Percentiles rank a stretch among this genome's conserved stretches.
These are phyloP conservation scores for Syngnathus rostellatus DNA, from an alignment of 2,797 vertebrate genomes.

Conservation along the genomic window DNA sequence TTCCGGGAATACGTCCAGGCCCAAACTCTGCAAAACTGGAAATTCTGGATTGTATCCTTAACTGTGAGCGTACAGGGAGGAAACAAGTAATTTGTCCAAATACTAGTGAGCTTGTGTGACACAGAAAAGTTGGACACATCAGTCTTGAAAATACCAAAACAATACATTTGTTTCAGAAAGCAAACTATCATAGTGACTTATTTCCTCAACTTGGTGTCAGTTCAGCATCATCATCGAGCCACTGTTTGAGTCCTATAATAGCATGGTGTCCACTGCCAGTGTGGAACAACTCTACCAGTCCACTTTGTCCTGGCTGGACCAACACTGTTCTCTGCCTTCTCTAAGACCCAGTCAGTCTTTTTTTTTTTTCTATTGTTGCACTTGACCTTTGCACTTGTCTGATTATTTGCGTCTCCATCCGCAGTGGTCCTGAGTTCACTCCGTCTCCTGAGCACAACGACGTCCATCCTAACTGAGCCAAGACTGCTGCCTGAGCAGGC, in stretches of 20 bases:
- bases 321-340: slow-evolving; percentile 86
- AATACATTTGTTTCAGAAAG: no score
- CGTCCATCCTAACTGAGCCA: slow-evolving; percentile 86
- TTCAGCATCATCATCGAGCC: slow-evolving; percentile 94
- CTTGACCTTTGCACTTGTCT: not conserved
- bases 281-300: slow-evolving; percentile 85
- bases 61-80: not conserved
- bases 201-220: slow-evolving; percentile 75
- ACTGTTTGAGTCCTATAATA: slow-evolving; percentile 92
- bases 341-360: slow-evolving; percentile 83
- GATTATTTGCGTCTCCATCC: not conserved
- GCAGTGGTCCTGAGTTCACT: slow-evolving; percentile 88
- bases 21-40: slow-evolving; percentile 94
- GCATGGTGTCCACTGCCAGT: slow-evolving; percentile 91
- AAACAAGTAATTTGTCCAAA: not conserved
- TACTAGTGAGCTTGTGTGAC: not conserved
- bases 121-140: not conserved
- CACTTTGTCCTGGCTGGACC: slow-evolving; percentile 89
- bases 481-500: slow-evolving; percentile 83
- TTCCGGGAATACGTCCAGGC: slow-evolving; percentile 84
- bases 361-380: not conserved
- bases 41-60: slow-evolving; percentile 98
- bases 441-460: slow-evolving; percentile 87
- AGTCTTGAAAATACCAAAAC: not conserved
- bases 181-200: not conserved